A percentile compares a stretch with the other conserved stretches of the same genome.
These are phyloP conservation scores for Tapirus terrestris DNA, from an alignment of 2,113 vertebrate genomes.

Conservation along the genomic window DNA sequence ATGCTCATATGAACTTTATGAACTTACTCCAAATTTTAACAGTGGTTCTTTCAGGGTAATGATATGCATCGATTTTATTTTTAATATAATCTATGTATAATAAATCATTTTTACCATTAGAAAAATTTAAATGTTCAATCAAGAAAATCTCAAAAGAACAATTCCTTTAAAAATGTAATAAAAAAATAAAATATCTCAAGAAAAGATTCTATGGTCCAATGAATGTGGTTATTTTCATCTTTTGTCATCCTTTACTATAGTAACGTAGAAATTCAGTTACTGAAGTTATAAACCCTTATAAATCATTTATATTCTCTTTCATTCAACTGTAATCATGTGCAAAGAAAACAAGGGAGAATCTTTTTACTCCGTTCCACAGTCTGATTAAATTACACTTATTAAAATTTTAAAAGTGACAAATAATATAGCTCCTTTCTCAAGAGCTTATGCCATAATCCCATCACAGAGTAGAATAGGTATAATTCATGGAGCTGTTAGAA, in stretches of 20 bases:
- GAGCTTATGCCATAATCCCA: neutral
- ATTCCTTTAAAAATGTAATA: slow-evolving; percentile 3
- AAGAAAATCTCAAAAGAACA: neutral
- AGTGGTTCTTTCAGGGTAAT: neutral
- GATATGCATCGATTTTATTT: neutral
- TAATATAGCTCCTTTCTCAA: slow-evolving; percentile 23
- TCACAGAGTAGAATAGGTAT: neutral
- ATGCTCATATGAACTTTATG: neutral
- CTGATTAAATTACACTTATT: slow-evolving; percentile 69
- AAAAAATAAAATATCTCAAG: neutral
- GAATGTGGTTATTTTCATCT: slow-evolving; percentile 28
- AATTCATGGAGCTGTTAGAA: neutral
- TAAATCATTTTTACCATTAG: neutral
- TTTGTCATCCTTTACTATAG: neutral
- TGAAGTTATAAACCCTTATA: slow-evolving; percentile 43
- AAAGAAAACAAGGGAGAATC: slow-evolving; percentile 44
- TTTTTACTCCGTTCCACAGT: neutral
- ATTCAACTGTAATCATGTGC: slow-evolving; percentile 43
- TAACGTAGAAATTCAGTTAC: neutral
- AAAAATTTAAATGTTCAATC: neutral
- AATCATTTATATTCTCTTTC: slow-evolving; percentile 60
- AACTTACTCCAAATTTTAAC: neutral
- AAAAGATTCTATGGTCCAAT: neutral
- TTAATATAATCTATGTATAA: neutral
- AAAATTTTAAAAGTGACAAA: slow-evolving; percentile 68